Evolutionary conservation across 2,113 vertebrate genomes (phyloP).

Genomic region (Oceanodroma tethys): DNA sequence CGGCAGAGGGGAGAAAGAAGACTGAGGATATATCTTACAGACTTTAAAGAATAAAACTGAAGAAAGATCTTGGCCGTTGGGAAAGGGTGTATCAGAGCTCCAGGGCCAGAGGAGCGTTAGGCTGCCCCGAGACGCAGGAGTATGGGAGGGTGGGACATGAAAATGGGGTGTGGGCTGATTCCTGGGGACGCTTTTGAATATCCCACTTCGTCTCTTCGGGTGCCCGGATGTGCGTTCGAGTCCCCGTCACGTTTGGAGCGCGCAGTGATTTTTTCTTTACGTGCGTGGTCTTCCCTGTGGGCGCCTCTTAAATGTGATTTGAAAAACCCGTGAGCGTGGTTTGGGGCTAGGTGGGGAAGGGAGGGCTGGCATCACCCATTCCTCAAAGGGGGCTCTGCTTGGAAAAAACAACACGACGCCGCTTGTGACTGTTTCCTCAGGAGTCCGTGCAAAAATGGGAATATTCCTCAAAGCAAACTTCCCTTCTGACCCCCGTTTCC

Average conservation of each 20-base stretch:
- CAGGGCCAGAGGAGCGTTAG: neutral
- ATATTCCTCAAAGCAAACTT: neutral
- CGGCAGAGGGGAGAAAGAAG: neutral
- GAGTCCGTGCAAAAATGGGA: neutral
- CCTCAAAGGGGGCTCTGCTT: neutral
- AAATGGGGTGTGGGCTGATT: neutral
- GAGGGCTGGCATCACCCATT: neutral
- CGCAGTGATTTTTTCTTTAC: neutral
- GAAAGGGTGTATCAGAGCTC: neutral
- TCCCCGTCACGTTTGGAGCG: fast-evolving
- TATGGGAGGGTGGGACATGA: neutral
- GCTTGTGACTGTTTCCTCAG: neutral
- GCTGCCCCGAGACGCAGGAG: neutral
- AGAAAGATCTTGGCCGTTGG: neutral
- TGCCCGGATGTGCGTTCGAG: neutral
- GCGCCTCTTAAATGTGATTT: neutral
- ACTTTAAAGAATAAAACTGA: neutral
- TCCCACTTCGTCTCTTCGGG: neutral
- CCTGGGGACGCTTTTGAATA: fast-evolving
- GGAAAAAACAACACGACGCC: neutral
- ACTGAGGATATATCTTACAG: fast-evolving
- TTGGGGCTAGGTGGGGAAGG: neutral
- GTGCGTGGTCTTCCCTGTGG: neutral
- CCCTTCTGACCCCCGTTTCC: neutral
- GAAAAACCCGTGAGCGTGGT: neutral